phyloP scores from a whole-genome alignment of 2,888 invertebrate species.

The Stenodema calcarata region DNA sequence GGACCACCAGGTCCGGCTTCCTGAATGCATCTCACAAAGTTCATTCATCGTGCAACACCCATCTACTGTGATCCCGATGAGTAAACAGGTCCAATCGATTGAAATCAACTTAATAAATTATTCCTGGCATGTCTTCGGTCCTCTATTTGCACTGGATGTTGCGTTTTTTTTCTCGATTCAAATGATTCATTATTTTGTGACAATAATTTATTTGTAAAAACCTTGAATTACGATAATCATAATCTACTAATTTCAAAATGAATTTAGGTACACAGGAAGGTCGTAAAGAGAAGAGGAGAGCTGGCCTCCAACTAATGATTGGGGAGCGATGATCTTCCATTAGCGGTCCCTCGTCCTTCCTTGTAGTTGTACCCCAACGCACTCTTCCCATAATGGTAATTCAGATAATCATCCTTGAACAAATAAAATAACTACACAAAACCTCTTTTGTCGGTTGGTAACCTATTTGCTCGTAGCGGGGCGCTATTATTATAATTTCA shows the following conservation, averaged over 20 bases:
- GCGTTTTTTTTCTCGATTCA: too few species aligned
- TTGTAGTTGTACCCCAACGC: neutral
- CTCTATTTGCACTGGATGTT: too few species aligned
- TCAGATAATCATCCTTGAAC: conserved; percentile 14
- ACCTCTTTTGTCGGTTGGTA: neutral
- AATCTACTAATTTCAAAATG: neutral
- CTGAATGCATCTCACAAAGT: neutral
- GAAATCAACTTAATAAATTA: too few species aligned
- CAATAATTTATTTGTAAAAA: too few species aligned
- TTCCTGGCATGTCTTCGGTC: too few species aligned
- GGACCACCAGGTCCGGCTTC: neutral
- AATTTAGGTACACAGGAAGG: neutral
- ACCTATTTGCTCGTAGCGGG: neutral
- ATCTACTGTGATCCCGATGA: too few species aligned
- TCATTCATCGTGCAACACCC: neutral
- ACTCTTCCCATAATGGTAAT: conserved; percentile 14
- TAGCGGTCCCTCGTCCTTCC: neutral
- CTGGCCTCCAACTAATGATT: conserved; percentile 20
- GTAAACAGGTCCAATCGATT: too few species aligned
- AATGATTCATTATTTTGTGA: too few species aligned
- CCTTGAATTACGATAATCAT: too few species aligned
- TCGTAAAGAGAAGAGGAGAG: neutral
- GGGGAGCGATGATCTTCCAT: conserved; percentile 26
- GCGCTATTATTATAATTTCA: neutral
- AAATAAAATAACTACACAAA: conserved; percentile 12